Evolutionary conservation across 2,113 vertebrate genomes (phyloP).

Genomic region (Protobothrops flavoviridis): DNA sequence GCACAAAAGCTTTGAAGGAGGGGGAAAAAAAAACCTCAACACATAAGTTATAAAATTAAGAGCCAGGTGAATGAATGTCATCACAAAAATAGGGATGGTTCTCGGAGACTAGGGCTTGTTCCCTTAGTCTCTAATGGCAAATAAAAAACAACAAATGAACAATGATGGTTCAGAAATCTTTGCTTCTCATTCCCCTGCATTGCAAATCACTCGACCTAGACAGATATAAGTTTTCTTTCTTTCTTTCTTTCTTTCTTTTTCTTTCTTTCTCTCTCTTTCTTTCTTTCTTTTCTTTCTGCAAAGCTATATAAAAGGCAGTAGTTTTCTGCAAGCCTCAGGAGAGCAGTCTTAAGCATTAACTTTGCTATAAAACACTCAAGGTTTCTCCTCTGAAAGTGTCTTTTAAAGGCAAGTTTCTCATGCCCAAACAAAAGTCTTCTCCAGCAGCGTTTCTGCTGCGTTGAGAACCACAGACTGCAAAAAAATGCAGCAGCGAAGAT

Average conservation of each 20-base stretch:
- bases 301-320: background rate
- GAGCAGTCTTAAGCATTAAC: background rate
- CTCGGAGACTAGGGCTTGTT: background rate
- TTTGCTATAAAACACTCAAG: background rate
- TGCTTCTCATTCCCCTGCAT: background rate
- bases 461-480: background rate
- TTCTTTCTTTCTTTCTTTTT: too few species aligned
- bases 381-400: background rate
- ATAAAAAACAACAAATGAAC: too few species aligned
- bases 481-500: background rate
- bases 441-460: background rate
- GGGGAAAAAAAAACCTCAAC: too few species aligned
- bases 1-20: background rate
- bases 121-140: background rate
- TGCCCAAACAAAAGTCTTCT: background rate
- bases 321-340: background rate
- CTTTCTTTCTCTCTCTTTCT: too few species aligned
- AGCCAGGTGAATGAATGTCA: background rate
- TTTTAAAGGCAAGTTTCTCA: background rate
- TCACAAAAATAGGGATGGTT: background rate
- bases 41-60: background rate
- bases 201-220: background rate
- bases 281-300: background rate
- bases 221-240: background rate
- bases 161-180: background rate